Evolutionary conservation across 2,113 vertebrate genomes (phyloP).

Genomic region (Ailuropoda melanoleuca): DNA sequence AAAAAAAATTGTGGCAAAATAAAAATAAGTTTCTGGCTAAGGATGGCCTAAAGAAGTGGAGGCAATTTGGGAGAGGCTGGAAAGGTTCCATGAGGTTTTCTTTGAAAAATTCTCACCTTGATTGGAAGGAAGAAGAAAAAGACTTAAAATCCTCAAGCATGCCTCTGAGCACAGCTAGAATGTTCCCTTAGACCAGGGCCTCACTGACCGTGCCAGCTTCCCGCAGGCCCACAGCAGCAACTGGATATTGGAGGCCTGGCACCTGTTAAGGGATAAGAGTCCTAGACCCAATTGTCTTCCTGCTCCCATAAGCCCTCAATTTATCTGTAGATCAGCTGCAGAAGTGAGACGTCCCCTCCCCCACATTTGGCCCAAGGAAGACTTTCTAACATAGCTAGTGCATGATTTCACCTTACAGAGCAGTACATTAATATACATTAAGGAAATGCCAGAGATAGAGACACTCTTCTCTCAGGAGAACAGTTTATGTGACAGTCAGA

Average conservation of each 20-base stretch:
- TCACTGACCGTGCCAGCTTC: neutral
- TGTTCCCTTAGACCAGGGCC: too few relatives aligned
- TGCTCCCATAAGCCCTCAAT: neutral
- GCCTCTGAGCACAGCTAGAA: neutral
- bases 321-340: neutral
- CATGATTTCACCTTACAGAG: neutral
- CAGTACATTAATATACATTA: neutral
- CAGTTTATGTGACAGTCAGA: neutral
- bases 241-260: neutral
- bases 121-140: neutral
- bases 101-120: neutral
- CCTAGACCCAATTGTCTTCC: neutral
- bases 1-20: neutral
- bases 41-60: neutral
- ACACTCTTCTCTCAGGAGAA: neutral
- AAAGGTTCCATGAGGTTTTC: neutral
- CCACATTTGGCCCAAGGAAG: neutral
- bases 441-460: neutral
- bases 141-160: neutral
- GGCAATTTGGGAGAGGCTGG: neutral
- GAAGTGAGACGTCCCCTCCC: neutral
- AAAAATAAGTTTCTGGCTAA: neutral
- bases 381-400: neutral
- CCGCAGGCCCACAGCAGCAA: neutral
- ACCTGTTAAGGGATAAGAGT: neutral